Evolutionary conservation across 2,888 invertebrate species (phyloP), one percentile per base, ranked within the genome.

Genomic region (Tiphia femorata): DNA sequence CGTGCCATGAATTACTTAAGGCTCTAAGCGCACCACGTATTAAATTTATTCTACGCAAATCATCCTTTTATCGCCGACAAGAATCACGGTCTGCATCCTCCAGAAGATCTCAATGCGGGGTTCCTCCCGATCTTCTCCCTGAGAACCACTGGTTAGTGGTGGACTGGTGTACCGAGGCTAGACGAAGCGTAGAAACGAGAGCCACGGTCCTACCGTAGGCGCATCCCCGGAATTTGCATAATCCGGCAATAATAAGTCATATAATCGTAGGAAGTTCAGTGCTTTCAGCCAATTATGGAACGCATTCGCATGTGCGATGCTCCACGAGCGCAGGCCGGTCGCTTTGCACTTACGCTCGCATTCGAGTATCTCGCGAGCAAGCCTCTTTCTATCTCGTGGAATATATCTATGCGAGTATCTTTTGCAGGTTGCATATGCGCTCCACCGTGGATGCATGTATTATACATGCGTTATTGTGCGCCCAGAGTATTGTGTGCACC

Each of bases 221-320:
- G 19, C 19, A 17, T 5, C 14, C 21, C 10, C 41, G 19, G 49
- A 49, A 67, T 72, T 67, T 68, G 62, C 64, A 68, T 71, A 70
- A 67, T 69, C 52, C 56, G 42, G 42, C 60, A 64, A 68, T 62
- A 68, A 71, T 68, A 66, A 70, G 54, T 72, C 58, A 48, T 54
- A 56, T 67, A 68, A 68, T 69, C 56, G 62, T 64, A 66, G 67
- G 68, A 73, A 72, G 67, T 63, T 59, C 63, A 58, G 54, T 50
- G 61, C 58, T 64, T 62, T 59, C 47, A 46, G 33, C 61, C 70
- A 72, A 76, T 75, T 76, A 75, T 51, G 17, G 58, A 20, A 38
- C 42, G 49, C 54, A 43, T 58, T 66, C 64, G 54, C 59, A 49
- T 47, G 49, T 51, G 37, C 48, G 21, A 50, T 43, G 17, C 21